Conservation (phyloP, 2,797 vertebrate genomes). For the Danio kyathit region DNA sequence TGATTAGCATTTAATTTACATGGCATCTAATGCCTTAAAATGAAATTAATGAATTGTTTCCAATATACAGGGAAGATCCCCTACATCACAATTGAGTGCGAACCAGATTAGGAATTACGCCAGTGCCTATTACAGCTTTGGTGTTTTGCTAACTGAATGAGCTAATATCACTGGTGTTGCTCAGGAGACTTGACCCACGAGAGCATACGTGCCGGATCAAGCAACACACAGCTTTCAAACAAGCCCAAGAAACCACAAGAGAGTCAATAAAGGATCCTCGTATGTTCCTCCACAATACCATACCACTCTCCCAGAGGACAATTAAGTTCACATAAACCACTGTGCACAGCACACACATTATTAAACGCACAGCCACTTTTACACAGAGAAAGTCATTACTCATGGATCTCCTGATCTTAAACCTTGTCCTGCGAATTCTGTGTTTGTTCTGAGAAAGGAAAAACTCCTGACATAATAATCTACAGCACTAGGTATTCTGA, state of each 20-base stretch:
- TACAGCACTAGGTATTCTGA: constrained; percentile 3
- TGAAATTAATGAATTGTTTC: not conserved
- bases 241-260: constrained; percentile 48
- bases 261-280: constrained; percentile 42
- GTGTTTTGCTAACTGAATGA: constrained; percentile 57
- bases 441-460: constrained; percentile 33
- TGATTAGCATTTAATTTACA: not conserved
- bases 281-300: constrained; percentile 33
- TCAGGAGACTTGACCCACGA: constrained; percentile 61
- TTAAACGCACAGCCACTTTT: not conserved
- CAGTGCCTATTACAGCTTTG: constrained; percentile 40
- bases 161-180: constrained; percentile 62
- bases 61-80: not conserved
- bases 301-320: constrained; percentile 38
- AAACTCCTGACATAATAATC: constrained; percentile 21
- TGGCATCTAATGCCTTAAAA: not conserved
- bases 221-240: constrained; percentile 51
- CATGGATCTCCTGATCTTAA: constrained; percentile 19
- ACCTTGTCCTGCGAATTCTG: not conserved
- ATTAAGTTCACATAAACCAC: constrained; percentile 38
- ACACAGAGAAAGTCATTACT: constrained; percentile 9
- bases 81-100: not conserved
- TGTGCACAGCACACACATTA: constrained; percentile 27
- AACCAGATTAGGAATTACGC: constrained; percentile 21
- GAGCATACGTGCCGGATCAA: constrained; percentile 52